phyloP scores from a whole-genome alignment of 2,888 invertebrate genomes.

The Chrysina gloriosa region DNA sequence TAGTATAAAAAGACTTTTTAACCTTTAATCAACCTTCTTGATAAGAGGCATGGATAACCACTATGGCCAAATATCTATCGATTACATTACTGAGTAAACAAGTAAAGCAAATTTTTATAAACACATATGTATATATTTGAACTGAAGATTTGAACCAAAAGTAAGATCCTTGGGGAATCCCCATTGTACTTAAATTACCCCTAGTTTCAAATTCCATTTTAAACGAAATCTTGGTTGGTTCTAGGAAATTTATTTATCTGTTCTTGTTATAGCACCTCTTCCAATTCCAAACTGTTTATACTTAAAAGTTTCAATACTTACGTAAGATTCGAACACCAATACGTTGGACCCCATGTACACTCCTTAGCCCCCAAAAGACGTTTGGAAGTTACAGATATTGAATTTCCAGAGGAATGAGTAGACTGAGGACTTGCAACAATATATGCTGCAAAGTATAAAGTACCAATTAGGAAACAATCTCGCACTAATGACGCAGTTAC shows the following conservation, averaged over 20 bases:
- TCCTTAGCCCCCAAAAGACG: slow-evolving; percentile 50
- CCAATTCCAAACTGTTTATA: not conserved
- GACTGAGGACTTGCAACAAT: not conserved
- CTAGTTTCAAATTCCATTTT: too few relatives aligned
- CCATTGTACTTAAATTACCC: too few relatives aligned
- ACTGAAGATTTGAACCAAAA: too few relatives aligned
- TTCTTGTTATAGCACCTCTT: not conserved
- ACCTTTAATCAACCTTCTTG: slow-evolving; percentile 21
- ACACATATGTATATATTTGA: too few relatives aligned
- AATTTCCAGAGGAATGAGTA: not conserved
- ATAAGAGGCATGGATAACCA: not conserved
- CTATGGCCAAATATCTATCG: not conserved
- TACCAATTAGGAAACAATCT: not conserved
- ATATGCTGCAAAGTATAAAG: not conserved
- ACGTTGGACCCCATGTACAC: slow-evolving; percentile 84
- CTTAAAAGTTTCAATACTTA: slow-evolving; percentile 58
- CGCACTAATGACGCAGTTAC: slow-evolving; percentile 22
- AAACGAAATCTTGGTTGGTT: too few relatives aligned
- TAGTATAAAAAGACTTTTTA: slow-evolving; percentile 4
- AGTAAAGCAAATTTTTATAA: not conserved
- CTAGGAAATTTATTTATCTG: not conserved
- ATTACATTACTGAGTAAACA: not conserved
- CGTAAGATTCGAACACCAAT: slow-evolving; percentile 80
- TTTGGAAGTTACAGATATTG: not conserved
- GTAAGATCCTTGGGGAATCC: too few relatives aligned